A percentile compares a stretch with the other conserved stretches of the same genome.
phyloP scores from a whole-genome alignment of 2,113 vertebrate species.

The Litocranius walleri region DNA sequence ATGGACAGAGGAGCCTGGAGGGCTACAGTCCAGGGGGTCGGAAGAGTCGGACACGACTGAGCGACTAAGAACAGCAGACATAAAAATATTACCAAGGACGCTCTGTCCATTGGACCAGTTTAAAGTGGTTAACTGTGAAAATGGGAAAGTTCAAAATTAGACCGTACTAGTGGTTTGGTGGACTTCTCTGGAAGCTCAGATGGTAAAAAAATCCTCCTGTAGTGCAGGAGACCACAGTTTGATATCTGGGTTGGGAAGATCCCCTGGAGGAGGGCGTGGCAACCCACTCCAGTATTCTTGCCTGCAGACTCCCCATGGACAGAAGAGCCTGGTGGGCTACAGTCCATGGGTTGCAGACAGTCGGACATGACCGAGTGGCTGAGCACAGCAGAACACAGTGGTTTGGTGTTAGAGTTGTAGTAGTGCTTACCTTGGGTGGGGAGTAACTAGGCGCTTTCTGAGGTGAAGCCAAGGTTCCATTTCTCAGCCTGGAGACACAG shows the following conservation, averaged over 20 bases:
- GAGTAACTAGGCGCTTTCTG: not conserved
- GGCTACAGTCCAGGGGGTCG: not conserved
- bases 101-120: no score
- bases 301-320: not conserved
- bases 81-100: no score
- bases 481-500: not conserved
- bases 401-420: not conserved
- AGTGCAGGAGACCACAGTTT: no score
- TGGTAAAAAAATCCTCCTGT: no score
- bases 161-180: no score
- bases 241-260: no score
- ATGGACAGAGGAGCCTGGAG: not conserved
- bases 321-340: not conserved
- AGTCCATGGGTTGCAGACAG: not conserved
- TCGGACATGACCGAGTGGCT: fast-evolving
- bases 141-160: no score
- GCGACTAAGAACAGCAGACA: not conserved
- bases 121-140: no score
- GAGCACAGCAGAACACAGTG: not conserved
- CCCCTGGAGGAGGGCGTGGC: no score
- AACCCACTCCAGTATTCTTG: not conserved
- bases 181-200: no score
- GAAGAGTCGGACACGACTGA: not conserved
- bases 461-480: not conserved
- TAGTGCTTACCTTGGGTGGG: not conserved